phyloP scores from a whole-genome alignment of 1,140 invertebrate species.

The Lutraria rhynchaena region DNA sequence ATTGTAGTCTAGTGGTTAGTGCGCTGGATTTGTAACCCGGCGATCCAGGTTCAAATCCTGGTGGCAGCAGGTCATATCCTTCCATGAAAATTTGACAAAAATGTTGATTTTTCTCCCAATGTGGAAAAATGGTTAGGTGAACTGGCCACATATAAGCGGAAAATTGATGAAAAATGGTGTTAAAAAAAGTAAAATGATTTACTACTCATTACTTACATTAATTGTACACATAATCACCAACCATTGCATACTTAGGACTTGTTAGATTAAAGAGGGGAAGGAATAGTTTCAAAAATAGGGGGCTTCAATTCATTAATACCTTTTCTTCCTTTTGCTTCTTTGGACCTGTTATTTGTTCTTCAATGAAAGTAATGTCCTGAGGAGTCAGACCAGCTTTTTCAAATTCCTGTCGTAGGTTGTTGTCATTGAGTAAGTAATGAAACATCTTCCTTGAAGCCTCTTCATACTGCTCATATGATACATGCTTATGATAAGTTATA shows the following conservation, averaged over 20 bases:
- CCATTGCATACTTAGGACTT: neutral
- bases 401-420: slow-evolving; percentile 75
- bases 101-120: no score
- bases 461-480: slow-evolving; percentile 84
- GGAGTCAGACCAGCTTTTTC: slow-evolving; percentile 63
- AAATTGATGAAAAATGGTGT: no score
- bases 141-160: no score
- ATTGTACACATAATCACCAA: neutral
- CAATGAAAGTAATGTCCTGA: slow-evolving; percentile 81
- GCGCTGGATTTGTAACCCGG: no score
- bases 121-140: no score
- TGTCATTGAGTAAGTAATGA: slow-evolving; percentile 81
- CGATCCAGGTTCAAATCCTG: no score
- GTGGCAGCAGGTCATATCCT: no score
- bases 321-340: slow-evolving; percentile 22
- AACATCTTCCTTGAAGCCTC: slow-evolving; percentile 82
- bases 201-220: no score
- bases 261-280: neutral
- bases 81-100: no score
- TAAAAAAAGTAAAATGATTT: no score
- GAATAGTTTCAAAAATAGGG: neutral
- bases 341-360: slow-evolving; percentile 79
- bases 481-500: slow-evolving; percentile 37
- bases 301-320: no score
- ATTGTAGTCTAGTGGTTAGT: no score